phyloP scores from a whole-genome alignment of 2,113 vertebrate species.

The Pseudopodoces humilis region DNA sequence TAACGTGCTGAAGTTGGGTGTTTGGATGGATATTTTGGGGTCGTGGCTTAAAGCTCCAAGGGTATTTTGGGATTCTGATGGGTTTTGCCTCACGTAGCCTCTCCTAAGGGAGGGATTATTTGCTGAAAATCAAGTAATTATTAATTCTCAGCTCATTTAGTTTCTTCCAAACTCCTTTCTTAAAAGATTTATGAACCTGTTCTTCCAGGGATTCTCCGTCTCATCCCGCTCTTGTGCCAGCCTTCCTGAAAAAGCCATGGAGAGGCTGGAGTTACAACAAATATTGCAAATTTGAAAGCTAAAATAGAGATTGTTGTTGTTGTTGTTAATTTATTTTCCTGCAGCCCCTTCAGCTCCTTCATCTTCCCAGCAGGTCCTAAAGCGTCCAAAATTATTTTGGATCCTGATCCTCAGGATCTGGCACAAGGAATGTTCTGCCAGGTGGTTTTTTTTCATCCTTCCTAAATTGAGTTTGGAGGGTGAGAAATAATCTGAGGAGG shows the following conservation, averaged over 20 bases:
- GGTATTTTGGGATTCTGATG: background rate
- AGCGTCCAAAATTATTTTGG: accelerated
- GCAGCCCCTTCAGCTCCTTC: background rate
- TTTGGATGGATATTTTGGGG: background rate
- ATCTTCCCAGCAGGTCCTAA: background rate
- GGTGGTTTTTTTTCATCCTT: background rate
- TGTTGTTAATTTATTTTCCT: background rate
- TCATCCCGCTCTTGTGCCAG: accelerated
- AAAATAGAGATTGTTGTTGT: background rate
- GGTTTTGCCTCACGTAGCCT: background rate
- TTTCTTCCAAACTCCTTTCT: background rate
- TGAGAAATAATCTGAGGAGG: background rate
- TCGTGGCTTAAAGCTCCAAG: background rate
- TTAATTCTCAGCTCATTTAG: background rate
- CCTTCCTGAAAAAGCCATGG: background rate
- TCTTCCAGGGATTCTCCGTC: background rate
- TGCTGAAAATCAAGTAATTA: background rate
- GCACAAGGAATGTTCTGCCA: background rate
- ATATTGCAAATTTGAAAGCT: background rate
- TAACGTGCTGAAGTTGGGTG: accelerated
- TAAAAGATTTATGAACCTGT: background rate
- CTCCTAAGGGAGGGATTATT: background rate
- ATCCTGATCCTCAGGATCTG: background rate
- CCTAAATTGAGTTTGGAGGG: background rate
- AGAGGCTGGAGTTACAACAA: background rate